phyloP scores from a whole-genome alignment of 2,888 invertebrate genomes.

The Oxycera nigricornis region DNA sequence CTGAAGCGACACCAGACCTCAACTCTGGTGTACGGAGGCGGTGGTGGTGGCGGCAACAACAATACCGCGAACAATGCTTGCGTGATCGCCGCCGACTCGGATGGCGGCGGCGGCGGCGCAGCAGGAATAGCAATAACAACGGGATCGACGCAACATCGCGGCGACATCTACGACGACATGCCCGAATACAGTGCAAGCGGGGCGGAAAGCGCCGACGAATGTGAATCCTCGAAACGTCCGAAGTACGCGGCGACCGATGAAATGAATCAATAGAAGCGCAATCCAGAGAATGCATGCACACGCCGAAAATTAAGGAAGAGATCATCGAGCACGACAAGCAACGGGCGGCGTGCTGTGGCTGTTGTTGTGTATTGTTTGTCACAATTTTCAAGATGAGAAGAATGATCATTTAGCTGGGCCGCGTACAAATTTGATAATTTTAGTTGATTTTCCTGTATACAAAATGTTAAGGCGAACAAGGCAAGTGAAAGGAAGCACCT shows the following conservation, averaged over 20 bases:
- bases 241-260: constrained; percentile 52
- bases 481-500: too few species aligned
- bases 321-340: background rate
- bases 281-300: background rate
- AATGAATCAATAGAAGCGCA: constrained; percentile 13
- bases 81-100: background rate
- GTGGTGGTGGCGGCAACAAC: background rate
- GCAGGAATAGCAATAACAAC: constrained; percentile 45
- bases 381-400: background rate
- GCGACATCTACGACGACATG: constrained; percentile 58
- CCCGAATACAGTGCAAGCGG: constrained; percentile 60
- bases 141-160: constrained; percentile 51
- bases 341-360: too few species aligned
- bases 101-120: too few species aligned
- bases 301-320: background rate
- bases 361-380: background rate
- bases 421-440: background rate
- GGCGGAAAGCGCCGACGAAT: constrained; percentile 53
- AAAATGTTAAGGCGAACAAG: background rate
- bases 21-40: background rate
- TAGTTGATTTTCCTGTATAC: background rate
- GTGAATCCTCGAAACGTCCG: constrained; percentile 56
- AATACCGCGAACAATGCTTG: background rate
- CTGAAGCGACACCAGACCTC: constrained; percentile 57
- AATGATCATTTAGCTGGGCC: background rate